Conservation (phyloP, 2,888 invertebrate genomes). For the Spilosoma lubricipeda region DNA sequence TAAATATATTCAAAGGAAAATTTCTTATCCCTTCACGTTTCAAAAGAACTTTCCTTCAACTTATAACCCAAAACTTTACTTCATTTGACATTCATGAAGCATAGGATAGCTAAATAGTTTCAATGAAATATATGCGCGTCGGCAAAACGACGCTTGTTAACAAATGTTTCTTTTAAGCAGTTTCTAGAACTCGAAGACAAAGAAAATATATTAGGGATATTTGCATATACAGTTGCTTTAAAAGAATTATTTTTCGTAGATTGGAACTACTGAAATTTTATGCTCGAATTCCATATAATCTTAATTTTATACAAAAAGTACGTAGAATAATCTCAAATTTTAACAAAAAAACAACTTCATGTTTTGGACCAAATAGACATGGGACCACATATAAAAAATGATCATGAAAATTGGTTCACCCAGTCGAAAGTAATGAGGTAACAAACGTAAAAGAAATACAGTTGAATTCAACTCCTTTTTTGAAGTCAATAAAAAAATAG, state of each 20-base stretch:
- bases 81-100: conserved; percentile 69
- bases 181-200: not conserved
- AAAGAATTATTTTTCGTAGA: not conserved
- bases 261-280: not conserved
- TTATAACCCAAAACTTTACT: conserved; percentile 60
- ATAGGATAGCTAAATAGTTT: conserved; percentile 64
- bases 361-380: no score
- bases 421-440: no score
- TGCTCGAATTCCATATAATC: not conserved
- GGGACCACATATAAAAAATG: no score
- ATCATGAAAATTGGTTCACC: no score
- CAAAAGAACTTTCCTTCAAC: conserved; percentile 63
- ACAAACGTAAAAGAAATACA: no score
- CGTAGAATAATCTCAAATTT: no score
- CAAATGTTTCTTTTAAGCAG: conserved; percentile 26
- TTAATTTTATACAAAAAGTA: not conserved
- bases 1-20: conserved; percentile 55
- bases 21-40: conserved; percentile 60
- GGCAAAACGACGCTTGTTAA: conserved; percentile 37
- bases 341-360: no score
- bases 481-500: no score
- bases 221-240: not conserved
- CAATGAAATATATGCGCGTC: conserved; percentile 55
- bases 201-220: not conserved
- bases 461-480: no score